Evolutionary conservation across 1,140 invertebrate genomes (phyloP), one percentile per base, ranked within the genome.

Genomic region (Drosophila paulistorum): DNA sequence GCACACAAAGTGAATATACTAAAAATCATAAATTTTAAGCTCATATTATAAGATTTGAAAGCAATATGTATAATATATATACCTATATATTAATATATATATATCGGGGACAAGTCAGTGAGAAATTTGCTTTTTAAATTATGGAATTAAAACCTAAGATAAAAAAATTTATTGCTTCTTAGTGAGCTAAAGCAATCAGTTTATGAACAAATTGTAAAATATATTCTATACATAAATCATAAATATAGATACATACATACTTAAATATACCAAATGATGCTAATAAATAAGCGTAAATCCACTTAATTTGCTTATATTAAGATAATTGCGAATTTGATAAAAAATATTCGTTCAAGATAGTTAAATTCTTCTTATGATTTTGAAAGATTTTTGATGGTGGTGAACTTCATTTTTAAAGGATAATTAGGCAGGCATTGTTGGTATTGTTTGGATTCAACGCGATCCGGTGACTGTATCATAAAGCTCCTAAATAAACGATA

Each of bases 11-110:
- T 71, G 62, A 75, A 83, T 65, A 76, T 51, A 51, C 4, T 42
- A 65, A 71, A 58, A 67, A 80, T 79, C 65, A 80, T 73, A 54
- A 71, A 42, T 42, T n/a, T 7, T 86, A 86, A 87, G 82, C 33
- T 83, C 70, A 58, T 68, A 70, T 64, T 51, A 6, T 77, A 84
- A 60, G 57, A 70, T 69, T 72, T 30, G 54, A 37, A 87, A 87
- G 83, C 83, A 87, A 87, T 86, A 86, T 51, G 10, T 23, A 51
- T 51, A 51, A 11, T 39, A 39, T 39, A 39, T 23, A 23, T 23
- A 23, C 1, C 20, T 1, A 23, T 23, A 23, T 23, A 23, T 23
- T 2, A 17, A 17, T 17, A 1, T 23, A 23, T 23, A 23, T 23
- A 39, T 11, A 68, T 51, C 33, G 42, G 51, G 63, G 68, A 71